Evolutionary conservation across 2,888 invertebrate genomes (phyloP).

Genomic region (Eulithis prunata): DNA sequence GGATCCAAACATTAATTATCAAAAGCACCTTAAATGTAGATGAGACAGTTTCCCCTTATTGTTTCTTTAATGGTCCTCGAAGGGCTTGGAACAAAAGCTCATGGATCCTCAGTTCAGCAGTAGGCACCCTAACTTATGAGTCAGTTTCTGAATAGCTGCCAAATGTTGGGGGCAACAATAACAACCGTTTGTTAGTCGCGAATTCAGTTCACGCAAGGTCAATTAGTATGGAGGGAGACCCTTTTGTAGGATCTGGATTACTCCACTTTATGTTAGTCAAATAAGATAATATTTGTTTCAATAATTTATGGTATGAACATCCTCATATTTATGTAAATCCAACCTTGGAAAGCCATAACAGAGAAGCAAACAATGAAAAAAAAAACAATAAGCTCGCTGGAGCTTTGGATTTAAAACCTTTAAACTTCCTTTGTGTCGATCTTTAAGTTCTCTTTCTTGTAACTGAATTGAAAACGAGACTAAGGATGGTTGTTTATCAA

Average conservation of each 20-base stretch:
- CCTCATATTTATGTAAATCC: constrained; percentile 5
- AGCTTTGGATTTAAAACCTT: no score
- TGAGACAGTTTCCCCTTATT: constrained; percentile 16
- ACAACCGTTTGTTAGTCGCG: constrained; percentile 33
- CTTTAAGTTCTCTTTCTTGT: no score
- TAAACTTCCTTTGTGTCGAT: no score
- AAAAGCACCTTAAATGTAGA: constrained; percentile 19
- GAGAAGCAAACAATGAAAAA: no score
- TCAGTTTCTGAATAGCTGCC: constrained; percentile 42
- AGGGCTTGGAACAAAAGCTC: constrained; percentile 24
- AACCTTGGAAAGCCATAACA: background rate
- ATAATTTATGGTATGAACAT: constrained; percentile 2
- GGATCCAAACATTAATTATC: background rate
- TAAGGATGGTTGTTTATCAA: no score
- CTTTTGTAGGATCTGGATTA: constrained; percentile 29
- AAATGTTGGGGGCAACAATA: constrained; percentile 46
- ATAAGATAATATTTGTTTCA: constrained; percentile 26
- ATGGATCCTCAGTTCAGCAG: constrained; percentile 19
- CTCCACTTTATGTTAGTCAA: constrained; percentile 23
- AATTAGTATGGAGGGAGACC: constrained; percentile 26
- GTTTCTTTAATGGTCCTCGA: constrained; percentile 26
- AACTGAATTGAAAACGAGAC: no score
- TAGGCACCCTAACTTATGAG: constrained; percentile 42
- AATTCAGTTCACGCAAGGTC: constrained; percentile 32
- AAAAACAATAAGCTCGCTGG: no score